Percentiles rank a stretch among this genome's conserved stretches.
These are phyloP conservation scores for Pampus argenteus DNA, from an alignment of 2,797 vertebrate genomes.

Conservation along the genomic window DNA sequence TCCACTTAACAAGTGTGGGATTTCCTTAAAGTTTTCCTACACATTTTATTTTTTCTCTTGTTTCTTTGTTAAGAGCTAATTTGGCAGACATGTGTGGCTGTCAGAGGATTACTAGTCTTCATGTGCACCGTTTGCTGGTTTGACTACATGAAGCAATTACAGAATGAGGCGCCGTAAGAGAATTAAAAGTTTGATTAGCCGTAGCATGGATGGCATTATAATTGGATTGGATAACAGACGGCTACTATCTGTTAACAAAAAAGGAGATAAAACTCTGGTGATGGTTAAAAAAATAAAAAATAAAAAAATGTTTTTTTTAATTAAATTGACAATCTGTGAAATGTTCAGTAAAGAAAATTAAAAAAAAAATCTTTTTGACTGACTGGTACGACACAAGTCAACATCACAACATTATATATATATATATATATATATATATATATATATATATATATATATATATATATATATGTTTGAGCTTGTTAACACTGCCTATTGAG, in stretches of 20 bases:
- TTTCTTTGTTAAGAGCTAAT: constrained; percentile 42
- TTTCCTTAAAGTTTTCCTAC: constrained; percentile 29
- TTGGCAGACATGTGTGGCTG: constrained; percentile 53
- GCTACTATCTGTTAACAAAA: constrained; percentile 22
- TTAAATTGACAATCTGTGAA: background rate
- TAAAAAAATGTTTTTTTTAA: no score
- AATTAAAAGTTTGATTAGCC: constrained; percentile 72
- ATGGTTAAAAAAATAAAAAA: no score
- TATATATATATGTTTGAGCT: no score
- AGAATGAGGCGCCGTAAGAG: constrained; percentile 60
- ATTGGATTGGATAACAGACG: constrained; percentile 58
- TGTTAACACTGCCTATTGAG: no score
- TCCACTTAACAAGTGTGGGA: constrained; percentile 20
- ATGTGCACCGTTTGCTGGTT: constrained; percentile 59
- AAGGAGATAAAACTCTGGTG: constrained; percentile 15
- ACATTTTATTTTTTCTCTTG: constrained; percentile 12
- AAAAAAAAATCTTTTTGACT: background rate
- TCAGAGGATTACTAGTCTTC: constrained; percentile 61
- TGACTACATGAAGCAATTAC: constrained; percentile 70
- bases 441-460: no score
- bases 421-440: no score
- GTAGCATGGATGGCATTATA: constrained; percentile 46
- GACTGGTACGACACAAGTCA: background rate
- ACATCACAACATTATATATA: no score
- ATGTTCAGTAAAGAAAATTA: constrained; percentile 9